These are phyloP conservation scores for Drosophila sulfurigaster DNA, from an alignment of 1,140 invertebrate genomes.

Conservation along the genomic window DNA sequence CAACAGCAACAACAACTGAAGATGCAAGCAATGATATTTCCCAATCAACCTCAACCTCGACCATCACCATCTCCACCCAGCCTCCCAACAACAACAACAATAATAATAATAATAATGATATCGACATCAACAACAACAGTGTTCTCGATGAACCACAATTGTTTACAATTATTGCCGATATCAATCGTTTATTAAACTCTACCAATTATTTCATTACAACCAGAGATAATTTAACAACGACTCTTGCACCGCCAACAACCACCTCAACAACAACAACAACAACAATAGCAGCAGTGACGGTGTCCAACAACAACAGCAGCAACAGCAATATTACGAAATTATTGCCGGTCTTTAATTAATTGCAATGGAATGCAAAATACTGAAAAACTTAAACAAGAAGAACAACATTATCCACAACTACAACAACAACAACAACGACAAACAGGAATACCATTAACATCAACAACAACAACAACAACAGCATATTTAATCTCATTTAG, in stretches of 20 bases:
- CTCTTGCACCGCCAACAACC: conserved; percentile 54
- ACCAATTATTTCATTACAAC: conserved; percentile 85
- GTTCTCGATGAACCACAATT: conserved; percentile 79
- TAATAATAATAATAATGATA: conserved; percentile 36
- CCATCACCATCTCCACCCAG: conserved; percentile 37
- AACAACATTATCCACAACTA: conserved; percentile 6
- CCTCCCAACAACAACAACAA: conserved; percentile 33
- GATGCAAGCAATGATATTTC: conserved; percentile 33
- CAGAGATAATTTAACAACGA: conserved; percentile 79
- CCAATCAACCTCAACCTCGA: conserved; percentile 48
- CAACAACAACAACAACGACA: conserved; percentile 20
- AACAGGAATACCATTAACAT: conserved; percentile 34
- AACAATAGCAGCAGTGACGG: conserved; percentile 49
- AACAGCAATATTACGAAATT: conserved; percentile 72
- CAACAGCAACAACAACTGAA: conserved; percentile 22
- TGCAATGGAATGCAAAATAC: background rate
- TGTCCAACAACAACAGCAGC: conserved; percentile 64
- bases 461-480: conserved; percentile 10
- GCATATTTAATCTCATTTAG: background rate
- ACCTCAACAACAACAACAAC: conserved; percentile 48
- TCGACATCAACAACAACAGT: conserved; percentile 47
- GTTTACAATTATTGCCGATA: conserved; percentile 76
- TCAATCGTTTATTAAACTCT: conserved; percentile 85
- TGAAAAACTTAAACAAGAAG: conserved; percentile 3
- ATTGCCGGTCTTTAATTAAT: conserved; percentile 67